These are phyloP conservation scores for Stenolophus ochropezus DNA, from an alignment of 2,888 invertebrate genomes.

Conservation along the genomic window DNA sequence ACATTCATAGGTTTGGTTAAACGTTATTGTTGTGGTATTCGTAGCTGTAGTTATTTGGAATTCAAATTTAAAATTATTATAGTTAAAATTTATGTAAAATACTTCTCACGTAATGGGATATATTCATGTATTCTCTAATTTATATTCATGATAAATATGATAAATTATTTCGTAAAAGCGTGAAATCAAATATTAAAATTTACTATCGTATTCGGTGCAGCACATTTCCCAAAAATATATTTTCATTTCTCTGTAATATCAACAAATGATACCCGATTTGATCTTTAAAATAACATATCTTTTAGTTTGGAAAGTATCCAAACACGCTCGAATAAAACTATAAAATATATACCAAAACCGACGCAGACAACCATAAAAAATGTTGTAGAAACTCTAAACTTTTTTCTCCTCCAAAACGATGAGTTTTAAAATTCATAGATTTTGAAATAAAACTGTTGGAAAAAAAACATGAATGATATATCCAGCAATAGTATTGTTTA, in stretches of 20 bases:
- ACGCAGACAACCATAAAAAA: slow-evolving; percentile 12
- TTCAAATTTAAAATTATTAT: background rate
- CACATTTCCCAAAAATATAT: slow-evolving; percentile 19
- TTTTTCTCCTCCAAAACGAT: background rate
- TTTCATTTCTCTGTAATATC: background rate
- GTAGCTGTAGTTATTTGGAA: background rate
- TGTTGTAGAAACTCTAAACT: background rate
- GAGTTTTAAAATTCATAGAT: background rate
- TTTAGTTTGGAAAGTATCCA: slow-evolving; percentile 35
- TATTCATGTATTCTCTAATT: background rate
- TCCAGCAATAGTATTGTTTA: background rate
- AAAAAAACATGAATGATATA: too few relatives aligned
- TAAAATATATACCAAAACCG: slow-evolving; percentile 20
- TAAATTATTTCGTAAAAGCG: background rate
- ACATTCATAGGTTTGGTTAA: too few relatives aligned
- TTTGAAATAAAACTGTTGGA: too few relatives aligned
- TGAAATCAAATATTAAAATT: background rate
- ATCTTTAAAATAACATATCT: slow-evolving; percentile 19
- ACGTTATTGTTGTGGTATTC: too few relatives aligned
- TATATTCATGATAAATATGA: background rate
- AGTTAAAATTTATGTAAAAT: background rate
- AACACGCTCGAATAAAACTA: slow-evolving; percentile 7
- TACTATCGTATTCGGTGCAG: background rate
- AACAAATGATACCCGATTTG: slow-evolving; percentile 11
- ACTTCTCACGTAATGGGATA: background rate